Conservation (phyloP, 2,113 vertebrate species). For the Nipponia nippon region DNA sequence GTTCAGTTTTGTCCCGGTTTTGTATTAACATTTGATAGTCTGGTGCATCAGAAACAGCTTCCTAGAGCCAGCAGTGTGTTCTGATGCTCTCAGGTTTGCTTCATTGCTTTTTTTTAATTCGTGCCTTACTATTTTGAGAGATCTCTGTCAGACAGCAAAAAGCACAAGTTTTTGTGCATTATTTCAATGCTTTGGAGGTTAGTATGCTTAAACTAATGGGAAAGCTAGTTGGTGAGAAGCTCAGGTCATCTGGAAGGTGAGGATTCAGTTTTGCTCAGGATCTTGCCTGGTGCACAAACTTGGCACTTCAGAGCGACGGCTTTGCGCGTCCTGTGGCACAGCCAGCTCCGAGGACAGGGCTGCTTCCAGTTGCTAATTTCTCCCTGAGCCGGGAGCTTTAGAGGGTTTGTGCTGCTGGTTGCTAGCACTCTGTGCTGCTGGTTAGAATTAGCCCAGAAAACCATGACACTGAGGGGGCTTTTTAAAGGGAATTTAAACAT, state of each 20-base stretch:
- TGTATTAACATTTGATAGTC: not conserved
- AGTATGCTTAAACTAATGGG: not conserved
- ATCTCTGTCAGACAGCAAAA: not conserved
- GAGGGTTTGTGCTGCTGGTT: not conserved
- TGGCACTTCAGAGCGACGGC: fast-evolving
- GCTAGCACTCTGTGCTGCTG: not conserved
- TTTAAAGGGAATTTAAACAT: not conserved
- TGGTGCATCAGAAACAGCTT: not conserved
- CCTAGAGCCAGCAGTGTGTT: not conserved
- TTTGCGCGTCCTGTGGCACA: not conserved
- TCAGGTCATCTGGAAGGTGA: not conserved
- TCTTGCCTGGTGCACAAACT: not conserved
- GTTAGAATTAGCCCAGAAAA: not conserved
- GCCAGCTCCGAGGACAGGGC: fast-evolving
- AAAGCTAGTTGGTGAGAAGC: not conserved
- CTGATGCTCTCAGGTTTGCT: not conserved
- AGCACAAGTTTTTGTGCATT: fast-evolving
- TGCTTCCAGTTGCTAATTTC: not conserved
- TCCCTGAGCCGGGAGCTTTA: not conserved
- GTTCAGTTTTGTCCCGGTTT: not conserved
- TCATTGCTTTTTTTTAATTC: not conserved
- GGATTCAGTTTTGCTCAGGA: not conserved
- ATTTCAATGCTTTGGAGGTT: not conserved
- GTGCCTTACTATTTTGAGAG: not conserved
- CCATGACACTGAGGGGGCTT: not conserved